Conservation (phyloP, 2,888 invertebrate genomes). For the Lasioglossum calceatum region DNA sequence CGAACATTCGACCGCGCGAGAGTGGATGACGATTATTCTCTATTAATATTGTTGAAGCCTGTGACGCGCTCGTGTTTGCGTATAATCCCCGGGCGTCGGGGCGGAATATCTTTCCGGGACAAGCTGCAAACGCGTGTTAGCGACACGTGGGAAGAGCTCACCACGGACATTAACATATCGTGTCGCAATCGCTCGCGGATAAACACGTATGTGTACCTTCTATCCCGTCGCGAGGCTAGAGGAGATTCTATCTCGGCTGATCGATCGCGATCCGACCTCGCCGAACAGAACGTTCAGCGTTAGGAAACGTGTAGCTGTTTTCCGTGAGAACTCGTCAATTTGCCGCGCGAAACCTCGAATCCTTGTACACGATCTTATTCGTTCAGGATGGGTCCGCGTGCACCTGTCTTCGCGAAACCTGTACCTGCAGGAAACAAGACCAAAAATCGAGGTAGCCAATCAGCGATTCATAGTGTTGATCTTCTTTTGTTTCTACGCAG, state of each 20-base stretch:
- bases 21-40: conserved; percentile 26
- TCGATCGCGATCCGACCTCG: conserved; percentile 65
- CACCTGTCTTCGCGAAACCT: background rate
- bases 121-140: conserved; percentile 59
- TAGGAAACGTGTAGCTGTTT: conserved; percentile 25
- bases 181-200: conserved; percentile 72
- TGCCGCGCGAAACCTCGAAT: background rate
- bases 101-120: conserved; percentile 63
- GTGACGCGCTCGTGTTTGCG: conserved; percentile 20
- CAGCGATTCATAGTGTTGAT: too few relatives aligned
- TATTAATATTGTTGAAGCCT: conserved; percentile 28
- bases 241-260: conserved; percentile 68
- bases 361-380: background rate
- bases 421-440: background rate
- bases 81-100: conserved; percentile 37
- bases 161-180: conserved; percentile 71
- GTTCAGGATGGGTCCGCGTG: background rate
- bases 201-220: conserved; percentile 68
- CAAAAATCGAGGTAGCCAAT: background rate
- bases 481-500: background rate
- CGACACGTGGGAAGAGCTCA: conserved; percentile 69
- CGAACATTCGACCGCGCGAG: conserved; percentile 6
- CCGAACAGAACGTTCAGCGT: conserved; percentile 56
- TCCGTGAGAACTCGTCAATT: conserved; percentile 13
- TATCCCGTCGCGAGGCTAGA: conserved; percentile 53